Evolutionary conservation across 2,888 invertebrate genomes (phyloP), one percentile per base, ranked within the genome.

Genomic region (Drosophila gaucha): DNA sequence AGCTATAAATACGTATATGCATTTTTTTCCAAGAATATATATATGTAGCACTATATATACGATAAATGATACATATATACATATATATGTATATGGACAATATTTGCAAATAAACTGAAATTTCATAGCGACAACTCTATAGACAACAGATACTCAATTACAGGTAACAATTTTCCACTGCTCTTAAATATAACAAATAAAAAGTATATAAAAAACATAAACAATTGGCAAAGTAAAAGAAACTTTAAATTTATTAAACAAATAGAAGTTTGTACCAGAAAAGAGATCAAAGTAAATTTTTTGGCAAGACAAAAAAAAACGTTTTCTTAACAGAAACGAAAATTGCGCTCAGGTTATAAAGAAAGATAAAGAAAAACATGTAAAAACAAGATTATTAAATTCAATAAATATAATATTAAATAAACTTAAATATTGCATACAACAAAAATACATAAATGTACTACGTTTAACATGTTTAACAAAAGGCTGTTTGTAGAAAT

Each of bases 401-500:
- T 39, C 44, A 6, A 28, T 6, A 28, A 18, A 31, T 46, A 74
- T 50, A 43, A 50, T 12, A 24, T 6, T 8, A 51, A 14, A 46
- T 28, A 14, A 46, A 31, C 46, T 20, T 49, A 50, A 59, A 64
- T 59, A 64, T 57, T 55, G 62, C 65, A 68, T 50, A 66, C 58
- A 58, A 66, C 58, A 58, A 47, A 33, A 41, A 72, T 44, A 67
- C 16, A 60, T 78, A 71, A 60, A 63, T 80, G n/a, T n/a, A n/a
- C n/a, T n/a, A n/a, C n/a, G n/a, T n/a, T n/a, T 70, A 89, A 84
- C 89, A 86, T 76, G 87, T 90, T 89, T 88, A 90, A 90, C 89
- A 86, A 86, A 90, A 89, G 90, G 90, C 90, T 90, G 90, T 90
- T 89, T 88, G 89, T 90, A 89, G 87, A 89, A 89, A 88, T 89